Base-by-base conservation (phyloP, 2,888 invertebrate species). In the Reticulitermes lucifugus region DNA sequence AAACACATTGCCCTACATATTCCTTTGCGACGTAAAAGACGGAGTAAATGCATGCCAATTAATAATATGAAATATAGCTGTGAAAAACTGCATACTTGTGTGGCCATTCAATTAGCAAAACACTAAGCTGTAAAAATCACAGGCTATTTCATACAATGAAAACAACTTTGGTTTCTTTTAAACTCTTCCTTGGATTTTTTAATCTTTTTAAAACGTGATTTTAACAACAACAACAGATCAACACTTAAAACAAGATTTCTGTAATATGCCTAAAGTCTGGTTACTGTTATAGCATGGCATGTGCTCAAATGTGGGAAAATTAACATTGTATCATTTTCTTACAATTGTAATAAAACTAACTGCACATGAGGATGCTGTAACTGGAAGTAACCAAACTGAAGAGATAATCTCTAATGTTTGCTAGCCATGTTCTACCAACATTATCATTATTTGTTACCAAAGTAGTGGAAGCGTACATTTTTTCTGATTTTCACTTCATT, bases 401-500 rank as follows among this genome's bases (percentile, higher is more conserved):
- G 60, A 60, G 60, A 60, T 21, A 60, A n/a, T 21, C 60, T 21
- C 60, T 60, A 60, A 60, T 60, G n/a, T 60, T 60, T 35, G 4
- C 60, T 60, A 60, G 60, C 60, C 60, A 60, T 60, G 60, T 21
- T 60, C 60, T 60, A 60, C 60, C 60, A n/a, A 60, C 18, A 60
- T 18, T 60, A 60, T 59, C 12, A 59, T 22, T 60, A 22, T 22
- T 22, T 60, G 21, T 21, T 60, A 22, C 60, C 18, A 60, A 60
- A n/a, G 60, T 21, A 22, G 60, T 60, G 60, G 21, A 60, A 60
- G 60, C 60, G 21, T 60, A 60, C 60, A 60, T 60, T 60, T n/a
- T 21, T 60, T 60, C 60, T 60, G 60, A 60, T 60, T 60, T 60
- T 60, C 60, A 60, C 60, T 60, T 60, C 60, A 60, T 60, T 60